phyloP scores from a whole-genome alignment of 2,888 invertebrate genomes.

The Torymus aiolomorphi region DNA sequence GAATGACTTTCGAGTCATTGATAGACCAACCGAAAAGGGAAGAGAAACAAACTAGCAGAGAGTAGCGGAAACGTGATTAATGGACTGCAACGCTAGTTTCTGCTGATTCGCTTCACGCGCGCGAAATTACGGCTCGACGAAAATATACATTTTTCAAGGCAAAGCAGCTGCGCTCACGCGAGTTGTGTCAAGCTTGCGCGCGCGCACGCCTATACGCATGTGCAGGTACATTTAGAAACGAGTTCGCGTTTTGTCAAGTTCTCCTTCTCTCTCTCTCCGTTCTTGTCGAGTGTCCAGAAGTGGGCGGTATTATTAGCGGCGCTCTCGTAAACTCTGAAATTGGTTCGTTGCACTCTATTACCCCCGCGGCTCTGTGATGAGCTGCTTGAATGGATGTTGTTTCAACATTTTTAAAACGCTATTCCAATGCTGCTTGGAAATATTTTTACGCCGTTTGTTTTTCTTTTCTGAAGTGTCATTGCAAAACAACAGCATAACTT shows the following conservation, averaged over 20 bases:
- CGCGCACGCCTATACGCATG: no score
- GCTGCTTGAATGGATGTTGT: no score
- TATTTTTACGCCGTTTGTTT: background rate
- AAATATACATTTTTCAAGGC: conserved; percentile 36
- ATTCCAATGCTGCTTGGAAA: no score
- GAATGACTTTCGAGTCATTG: conserved; percentile 19
- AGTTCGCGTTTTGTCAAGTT: conserved; percentile 22
- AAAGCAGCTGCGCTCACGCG: background rate
- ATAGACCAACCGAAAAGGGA: background rate
- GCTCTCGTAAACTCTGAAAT: background rate
- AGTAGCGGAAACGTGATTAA: background rate
- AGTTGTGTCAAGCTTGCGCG: conserved; percentile 8
- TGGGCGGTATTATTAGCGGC: conserved; percentile 6
- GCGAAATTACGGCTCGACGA: background rate
- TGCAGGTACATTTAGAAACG: conserved; percentile 19
- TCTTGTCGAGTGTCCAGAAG: conserved; percentile 13
- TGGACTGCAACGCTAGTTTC: no score
- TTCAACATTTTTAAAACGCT: no score
- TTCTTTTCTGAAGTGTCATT: background rate
- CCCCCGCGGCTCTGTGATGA: background rate
- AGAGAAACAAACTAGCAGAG: background rate
- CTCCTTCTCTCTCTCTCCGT: no score
- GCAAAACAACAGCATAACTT: no score
- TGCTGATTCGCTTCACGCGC: background rate
- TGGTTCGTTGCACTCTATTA: conserved; percentile 26